A percentile compares a stretch with the other conserved stretches of the same genome.
phyloP scores from a whole-genome alignment of 2,113 vertebrate genomes.

The Halcyon malimbica region DNA sequence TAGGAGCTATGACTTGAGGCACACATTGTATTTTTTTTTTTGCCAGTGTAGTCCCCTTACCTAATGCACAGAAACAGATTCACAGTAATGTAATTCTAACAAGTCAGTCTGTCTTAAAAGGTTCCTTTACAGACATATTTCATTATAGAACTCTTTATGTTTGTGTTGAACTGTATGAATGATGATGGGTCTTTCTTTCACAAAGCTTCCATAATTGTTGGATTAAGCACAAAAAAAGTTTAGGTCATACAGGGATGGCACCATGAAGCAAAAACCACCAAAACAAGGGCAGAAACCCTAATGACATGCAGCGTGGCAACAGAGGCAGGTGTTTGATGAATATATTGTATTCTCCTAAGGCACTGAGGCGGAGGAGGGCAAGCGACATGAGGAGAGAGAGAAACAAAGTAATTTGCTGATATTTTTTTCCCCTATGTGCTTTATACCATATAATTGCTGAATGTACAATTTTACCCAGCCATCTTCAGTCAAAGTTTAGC shows the following conservation, averaged over 20 bases:
- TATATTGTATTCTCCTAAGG: background rate
- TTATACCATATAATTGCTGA: background rate
- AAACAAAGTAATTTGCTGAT: background rate
- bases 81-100: conserved; percentile 2
- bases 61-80: background rate
- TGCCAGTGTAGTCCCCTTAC: background rate
- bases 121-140: background rate
- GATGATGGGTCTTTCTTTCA: background rate
- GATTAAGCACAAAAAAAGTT: background rate
- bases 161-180: background rate
- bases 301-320: background rate
- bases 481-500: background rate
- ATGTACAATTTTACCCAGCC: background rate
- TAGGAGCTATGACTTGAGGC: conserved; percentile 19
- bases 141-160: background rate
- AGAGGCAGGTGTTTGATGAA: background rate
- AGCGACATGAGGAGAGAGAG: background rate
- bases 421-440: background rate
- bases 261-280: background rate
- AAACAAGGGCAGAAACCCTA: background rate
- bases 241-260: background rate
- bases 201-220: background rate
- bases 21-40: background rate
- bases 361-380: background rate
- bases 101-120: background rate